These are phyloP conservation scores for Parasteatoda tepidariorum DNA, from an alignment of 1,140 invertebrate species.

Conservation along the genomic window DNA sequence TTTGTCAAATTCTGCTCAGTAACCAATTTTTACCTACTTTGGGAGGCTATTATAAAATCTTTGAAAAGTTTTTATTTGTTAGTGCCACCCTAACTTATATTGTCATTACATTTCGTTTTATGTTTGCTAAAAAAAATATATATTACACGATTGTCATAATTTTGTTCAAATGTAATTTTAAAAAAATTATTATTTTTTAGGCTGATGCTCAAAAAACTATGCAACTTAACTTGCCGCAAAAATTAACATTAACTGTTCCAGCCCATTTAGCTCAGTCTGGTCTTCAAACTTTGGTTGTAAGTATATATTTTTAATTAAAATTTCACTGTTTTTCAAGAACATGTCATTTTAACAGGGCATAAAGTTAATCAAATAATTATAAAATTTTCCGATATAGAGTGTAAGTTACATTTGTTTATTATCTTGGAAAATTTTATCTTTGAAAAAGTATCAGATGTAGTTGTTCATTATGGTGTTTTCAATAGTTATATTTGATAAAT, in stretches of 20 bases:
- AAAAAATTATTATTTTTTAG: conserved; percentile 2
- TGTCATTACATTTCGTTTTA: too few relatives aligned
- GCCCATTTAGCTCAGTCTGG: conserved; percentile 67
- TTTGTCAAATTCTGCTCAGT: too few relatives aligned
- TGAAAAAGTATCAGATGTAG: neutral
- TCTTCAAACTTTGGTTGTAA: conserved; percentile 61
- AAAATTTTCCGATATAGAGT: too few relatives aligned
- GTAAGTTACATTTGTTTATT: neutral
- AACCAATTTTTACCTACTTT: too few relatives aligned
- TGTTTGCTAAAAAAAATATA: too few relatives aligned
- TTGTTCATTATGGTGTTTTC: too few relatives aligned
- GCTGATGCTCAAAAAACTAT: conserved; percentile 56
- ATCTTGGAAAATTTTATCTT: neutral
- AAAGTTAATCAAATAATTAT: neutral
- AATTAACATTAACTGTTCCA: conserved; percentile 58
- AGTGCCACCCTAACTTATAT: too few relatives aligned
- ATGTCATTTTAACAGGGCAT: too few relatives aligned
- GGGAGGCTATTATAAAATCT: too few relatives aligned
- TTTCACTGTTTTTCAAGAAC: neutral
- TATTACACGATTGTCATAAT: too few relatives aligned
- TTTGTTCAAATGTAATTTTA: neutral
- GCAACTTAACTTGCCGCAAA: conserved; percentile 44
- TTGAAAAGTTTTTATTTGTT: too few relatives aligned
- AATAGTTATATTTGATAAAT: too few relatives aligned
- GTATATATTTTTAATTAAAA: conserved; percentile 17